phyloP scores from a whole-genome alignment of 2,797 vertebrate genomes.

The Enteromius treurensis region DNA sequence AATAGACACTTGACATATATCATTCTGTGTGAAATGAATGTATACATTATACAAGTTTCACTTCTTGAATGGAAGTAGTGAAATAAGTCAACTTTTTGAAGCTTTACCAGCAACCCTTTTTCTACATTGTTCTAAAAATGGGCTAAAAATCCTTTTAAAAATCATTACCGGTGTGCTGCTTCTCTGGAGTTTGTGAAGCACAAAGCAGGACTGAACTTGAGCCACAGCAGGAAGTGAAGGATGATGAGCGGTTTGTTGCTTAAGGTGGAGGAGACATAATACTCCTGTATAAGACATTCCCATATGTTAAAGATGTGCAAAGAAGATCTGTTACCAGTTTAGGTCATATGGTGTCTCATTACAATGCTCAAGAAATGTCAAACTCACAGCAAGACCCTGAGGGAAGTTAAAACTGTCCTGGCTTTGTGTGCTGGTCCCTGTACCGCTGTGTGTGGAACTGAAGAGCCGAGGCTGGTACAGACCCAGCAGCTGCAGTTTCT shows the following conservation, averaged over 20 bases:
- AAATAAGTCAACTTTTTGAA: no score
- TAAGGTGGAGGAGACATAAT: conserved; percentile 87
- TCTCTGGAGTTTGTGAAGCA: conserved; percentile 96
- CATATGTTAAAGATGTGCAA: background rate
- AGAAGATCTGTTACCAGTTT: background rate
- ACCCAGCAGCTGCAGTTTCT: conserved; percentile 90
- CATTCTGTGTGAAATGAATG: no score
- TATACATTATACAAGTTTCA: no score
- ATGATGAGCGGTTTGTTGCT: conserved; percentile 88
- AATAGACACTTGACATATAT: no score
- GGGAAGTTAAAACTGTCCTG: conserved; percentile 83
- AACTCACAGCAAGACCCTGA: conserved; percentile 82
- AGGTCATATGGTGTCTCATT: background rate
- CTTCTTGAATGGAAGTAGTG: no score
- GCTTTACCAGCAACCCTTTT: no score
- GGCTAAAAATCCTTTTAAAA: background rate
- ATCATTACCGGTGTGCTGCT: conserved; percentile 86
- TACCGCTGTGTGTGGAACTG: conserved; percentile 74
- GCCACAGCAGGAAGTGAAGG: conserved; percentile 83
- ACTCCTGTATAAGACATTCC: conserved; percentile 80
- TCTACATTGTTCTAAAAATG: background rate
- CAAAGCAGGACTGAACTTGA: conserved; percentile 84
- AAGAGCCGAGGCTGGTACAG: conserved; percentile 92
- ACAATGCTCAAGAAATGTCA: background rate
- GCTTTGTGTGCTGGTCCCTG: background rate